Evolutionary conservation across 2,113 vertebrate genomes (phyloP).

Genomic region (Entelurus aequoreus): DNA sequence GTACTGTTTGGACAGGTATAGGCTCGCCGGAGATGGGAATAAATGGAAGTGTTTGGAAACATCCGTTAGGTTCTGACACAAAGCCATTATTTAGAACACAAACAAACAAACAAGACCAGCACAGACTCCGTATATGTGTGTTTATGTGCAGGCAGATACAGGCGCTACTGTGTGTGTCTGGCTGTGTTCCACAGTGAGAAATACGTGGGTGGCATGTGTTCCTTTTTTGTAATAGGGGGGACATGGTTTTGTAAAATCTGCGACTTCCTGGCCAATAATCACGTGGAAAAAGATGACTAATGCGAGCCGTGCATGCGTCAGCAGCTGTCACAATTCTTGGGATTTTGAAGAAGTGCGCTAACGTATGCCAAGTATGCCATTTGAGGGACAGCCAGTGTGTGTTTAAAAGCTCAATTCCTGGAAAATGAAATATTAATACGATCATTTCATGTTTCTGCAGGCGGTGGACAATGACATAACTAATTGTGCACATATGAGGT

Average conservation of each 20-base stretch:
- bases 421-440: too few relatives aligned
- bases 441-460: too few relatives aligned
- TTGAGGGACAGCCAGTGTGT: too few relatives aligned
- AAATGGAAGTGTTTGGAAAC: conserved; percentile 65
- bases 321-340: too few relatives aligned
- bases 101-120: conserved; percentile 42
- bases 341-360: too few relatives aligned
- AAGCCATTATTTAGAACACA: conserved; percentile 61
- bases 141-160: conserved; percentile 11
- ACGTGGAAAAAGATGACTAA: too few relatives aligned
- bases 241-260: not conserved
- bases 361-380: too few relatives aligned
- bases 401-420: too few relatives aligned
- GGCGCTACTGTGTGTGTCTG: conserved; percentile 29
- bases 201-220: conserved; percentile 26
- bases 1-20: conserved; percentile 58
- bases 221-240: conserved; percentile 12
- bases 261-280: too few relatives aligned
- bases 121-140: conserved; percentile 23
- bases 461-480: too few relatives aligned
- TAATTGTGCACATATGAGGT: too few relatives aligned
- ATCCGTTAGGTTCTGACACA: conserved; percentile 70
- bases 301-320: too few relatives aligned
- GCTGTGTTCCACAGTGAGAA: conserved; percentile 23
- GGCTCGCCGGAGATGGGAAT: conserved; percentile 69